These are phyloP conservation scores for Diachasma alloeum DNA, from an alignment of 1,140 invertebrate species.

Conservation along the genomic window DNA sequence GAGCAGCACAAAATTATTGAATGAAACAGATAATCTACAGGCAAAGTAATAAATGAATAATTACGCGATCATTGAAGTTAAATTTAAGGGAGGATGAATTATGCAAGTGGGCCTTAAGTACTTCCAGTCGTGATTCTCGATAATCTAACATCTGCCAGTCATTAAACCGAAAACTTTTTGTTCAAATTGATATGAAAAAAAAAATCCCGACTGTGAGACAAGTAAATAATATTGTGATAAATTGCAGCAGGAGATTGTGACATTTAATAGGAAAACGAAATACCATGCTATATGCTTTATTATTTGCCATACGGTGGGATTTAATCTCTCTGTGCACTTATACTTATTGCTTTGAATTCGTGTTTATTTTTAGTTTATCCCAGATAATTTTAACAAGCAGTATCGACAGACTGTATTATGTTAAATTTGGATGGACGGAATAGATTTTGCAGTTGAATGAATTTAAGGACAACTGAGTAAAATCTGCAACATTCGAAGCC, in stretches of 20 bases:
- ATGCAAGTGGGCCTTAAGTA: constrained; percentile 15
- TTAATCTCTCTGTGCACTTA: not conserved
- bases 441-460: not conserved
- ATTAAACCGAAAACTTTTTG: not conserved
- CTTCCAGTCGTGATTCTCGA: constrained; percentile 1
- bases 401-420: not conserved
- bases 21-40: not conserved
- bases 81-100: not conserved
- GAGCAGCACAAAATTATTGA: constrained; percentile 6
- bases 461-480: not conserved
- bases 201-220: constrained; percentile 11
- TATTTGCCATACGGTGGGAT: constrained; percentile 1
- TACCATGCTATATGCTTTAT: constrained; percentile 8
- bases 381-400: not conserved
- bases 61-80: not conserved
- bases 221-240: constrained; percentile 13
- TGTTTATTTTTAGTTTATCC: not conserved
- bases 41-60: not conserved
- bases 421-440: not conserved
- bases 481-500: not conserved
- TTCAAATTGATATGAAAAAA: not conserved
- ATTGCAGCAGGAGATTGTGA: constrained; percentile 1
- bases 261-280: not conserved
- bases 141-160: not conserved
- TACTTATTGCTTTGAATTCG: not conserved